Evolutionary conservation across 2,888 invertebrate genomes (phyloP), one percentile per base, ranked within the genome.

Genomic region (Anorthoa munda): DNA sequence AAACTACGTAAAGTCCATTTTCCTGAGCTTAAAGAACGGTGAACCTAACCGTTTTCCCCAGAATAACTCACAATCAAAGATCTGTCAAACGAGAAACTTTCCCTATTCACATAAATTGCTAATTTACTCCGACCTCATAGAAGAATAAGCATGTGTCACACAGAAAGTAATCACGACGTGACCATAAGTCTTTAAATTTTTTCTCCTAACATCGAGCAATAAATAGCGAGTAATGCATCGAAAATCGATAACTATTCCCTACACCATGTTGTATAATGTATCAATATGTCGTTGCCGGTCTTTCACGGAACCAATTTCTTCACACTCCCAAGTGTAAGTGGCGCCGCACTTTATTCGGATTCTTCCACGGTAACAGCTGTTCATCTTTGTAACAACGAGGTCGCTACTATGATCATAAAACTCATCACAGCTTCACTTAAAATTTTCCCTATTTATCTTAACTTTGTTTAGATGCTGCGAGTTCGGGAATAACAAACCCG

Each of bases 221-320:
- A 79, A 79, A 83, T 82, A 72, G 61, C 66, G 51, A 46, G 68
- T 69, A 77, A 82, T 76, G 77, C 78, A 77, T 73, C 21, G 70
- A 69, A 74, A 80, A 84, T 81, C 81, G 60, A 84, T 83, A 81
- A 79, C 77, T 72, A 79, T 84, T 83, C 67, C 59, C 74, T 66
- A 69, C 72, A 60, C 66, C 50, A 60, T 80, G 75, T 72, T 76
- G 72, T 80, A 77, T 82, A 77, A 82, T 86, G 79, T 83, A 84
- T 81, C 81, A 81, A 87, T 82, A 81, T 70, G 77, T 83, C 77
- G 79, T 80, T 67, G 64, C 74, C 76, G 75, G 72, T 82, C 73
- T 82, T 79, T 82, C 77, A 72, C 48, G 79, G 78, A 82, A 81
- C 79, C 81, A 80, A 84, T 87, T 82, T 81, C 81, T 79, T 81